These are phyloP conservation scores for Stegastes partitus DNA, from an alignment of 2,113 vertebrate species.

Conservation along the genomic window DNA sequence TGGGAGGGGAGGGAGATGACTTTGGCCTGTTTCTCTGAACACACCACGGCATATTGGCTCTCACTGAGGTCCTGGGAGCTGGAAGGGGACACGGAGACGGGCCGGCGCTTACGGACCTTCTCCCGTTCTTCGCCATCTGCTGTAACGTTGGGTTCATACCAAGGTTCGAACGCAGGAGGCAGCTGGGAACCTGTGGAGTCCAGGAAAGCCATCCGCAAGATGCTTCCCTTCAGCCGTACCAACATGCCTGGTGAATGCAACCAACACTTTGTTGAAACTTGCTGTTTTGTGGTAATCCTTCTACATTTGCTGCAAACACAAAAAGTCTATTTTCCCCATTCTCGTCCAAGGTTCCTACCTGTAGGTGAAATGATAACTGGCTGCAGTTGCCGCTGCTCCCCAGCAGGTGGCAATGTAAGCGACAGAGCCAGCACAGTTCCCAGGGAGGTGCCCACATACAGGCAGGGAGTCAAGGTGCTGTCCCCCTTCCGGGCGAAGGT, in stretches of 20 bases:
- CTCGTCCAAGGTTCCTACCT: slow-evolving; percentile 83
- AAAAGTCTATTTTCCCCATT: neutral
- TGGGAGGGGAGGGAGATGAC: slow-evolving; percentile 96
- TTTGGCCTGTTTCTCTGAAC: slow-evolving; percentile 99
- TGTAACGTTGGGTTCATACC: slow-evolving; percentile 91
- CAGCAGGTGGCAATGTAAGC: slow-evolving; percentile 92
- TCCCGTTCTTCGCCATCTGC: slow-evolving; percentile 97
- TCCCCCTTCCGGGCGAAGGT: slow-evolving; percentile 93
- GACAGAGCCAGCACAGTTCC: slow-evolving; percentile 93
- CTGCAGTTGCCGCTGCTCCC: slow-evolving; percentile 96
- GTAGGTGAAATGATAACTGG: slow-evolving; percentile 96
- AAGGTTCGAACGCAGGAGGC: slow-evolving; percentile 89
- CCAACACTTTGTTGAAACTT: neutral
- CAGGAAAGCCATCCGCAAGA: slow-evolving; percentile 94
- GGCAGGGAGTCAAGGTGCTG: slow-evolving; percentile 87
- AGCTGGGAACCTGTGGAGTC: slow-evolving; percentile 91
- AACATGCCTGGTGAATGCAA: slow-evolving; percentile 88
- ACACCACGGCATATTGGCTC: slow-evolving; percentile 96
- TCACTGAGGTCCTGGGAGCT: slow-evolving; percentile 96
- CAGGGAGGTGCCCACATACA: slow-evolving; percentile 95
- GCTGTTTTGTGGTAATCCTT: no score
- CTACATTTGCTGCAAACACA: no score
- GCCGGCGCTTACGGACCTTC: slow-evolving; percentile 91
- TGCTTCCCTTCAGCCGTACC: slow-evolving; percentile 93
- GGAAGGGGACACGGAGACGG: slow-evolving; percentile 96